phyloP scores from a whole-genome alignment of 2,888 invertebrate genomes.

The Strigamia crassipes region DNA sequence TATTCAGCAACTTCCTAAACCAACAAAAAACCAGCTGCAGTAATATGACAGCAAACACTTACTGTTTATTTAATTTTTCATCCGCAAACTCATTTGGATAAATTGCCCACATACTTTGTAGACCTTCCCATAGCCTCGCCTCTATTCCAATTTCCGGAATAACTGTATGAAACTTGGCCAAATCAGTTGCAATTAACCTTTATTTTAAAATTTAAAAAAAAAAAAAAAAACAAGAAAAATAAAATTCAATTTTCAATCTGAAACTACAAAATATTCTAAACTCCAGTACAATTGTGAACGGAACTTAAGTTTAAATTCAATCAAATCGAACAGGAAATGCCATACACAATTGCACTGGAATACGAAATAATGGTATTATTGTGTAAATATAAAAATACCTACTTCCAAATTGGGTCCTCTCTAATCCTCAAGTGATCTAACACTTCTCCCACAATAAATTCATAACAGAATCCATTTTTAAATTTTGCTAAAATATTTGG shows the following conservation, averaged over 20 bases:
- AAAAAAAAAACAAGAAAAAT: neutral
- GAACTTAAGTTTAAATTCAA: too few species aligned
- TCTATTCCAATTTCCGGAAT: neutral
- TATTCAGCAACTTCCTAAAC: neutral
- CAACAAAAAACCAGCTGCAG: neutral
- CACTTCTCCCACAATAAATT: slow-evolving; percentile 20
- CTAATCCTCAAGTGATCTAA: neutral
- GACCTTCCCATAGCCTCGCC: neutral
- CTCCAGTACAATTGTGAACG: too few species aligned
- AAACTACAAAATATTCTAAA: too few species aligned
- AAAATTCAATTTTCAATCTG: neutral
- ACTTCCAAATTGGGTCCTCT: slow-evolving; percentile 41
- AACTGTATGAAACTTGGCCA: slow-evolving; percentile 33
- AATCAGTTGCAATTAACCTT: slow-evolving; percentile 15
- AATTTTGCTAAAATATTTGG: slow-evolving; percentile 8
- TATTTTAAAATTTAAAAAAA: neutral
- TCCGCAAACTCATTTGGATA: slow-evolving; percentile 28
- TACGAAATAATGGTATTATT: neutral
- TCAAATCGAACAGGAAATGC: too few species aligned
- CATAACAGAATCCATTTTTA: slow-evolving; percentile 43
- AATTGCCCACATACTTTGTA: neutral
- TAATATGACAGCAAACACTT: neutral
- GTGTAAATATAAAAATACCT: too few species aligned
- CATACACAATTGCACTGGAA: too few species aligned
- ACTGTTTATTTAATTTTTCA: slow-evolving; percentile 10